Conservation (phyloP, 2,113 vertebrate species). For the Protomyctophum bolini region DNA sequence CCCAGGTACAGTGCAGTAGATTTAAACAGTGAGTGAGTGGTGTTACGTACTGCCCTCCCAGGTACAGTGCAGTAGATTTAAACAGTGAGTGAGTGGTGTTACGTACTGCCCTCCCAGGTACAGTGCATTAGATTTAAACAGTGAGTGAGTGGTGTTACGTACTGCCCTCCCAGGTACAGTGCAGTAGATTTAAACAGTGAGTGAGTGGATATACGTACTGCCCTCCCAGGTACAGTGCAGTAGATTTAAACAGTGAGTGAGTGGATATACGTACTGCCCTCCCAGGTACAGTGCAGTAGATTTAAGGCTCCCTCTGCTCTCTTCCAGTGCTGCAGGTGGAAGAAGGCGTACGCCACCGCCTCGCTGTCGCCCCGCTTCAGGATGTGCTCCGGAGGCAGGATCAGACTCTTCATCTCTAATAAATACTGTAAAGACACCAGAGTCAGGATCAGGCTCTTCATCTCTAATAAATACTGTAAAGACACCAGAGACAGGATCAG, state of each 20-base stretch:
- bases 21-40: no score
- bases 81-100: no score
- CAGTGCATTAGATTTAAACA: conserved; percentile 93
- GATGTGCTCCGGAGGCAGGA: conserved; percentile 98
- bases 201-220: conserved; percentile 75
- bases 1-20: no score
- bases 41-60: no score
- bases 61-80: no score
- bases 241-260: conserved; percentile 80
- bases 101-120: conserved; percentile 97
- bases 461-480: no score
- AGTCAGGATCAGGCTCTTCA: neutral
- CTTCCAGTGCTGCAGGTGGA: conserved; percentile 99
- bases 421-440: conserved; percentile 85
- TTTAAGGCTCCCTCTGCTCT: conserved; percentile 96
- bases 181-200: conserved; percentile 86
- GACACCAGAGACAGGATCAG: no score
- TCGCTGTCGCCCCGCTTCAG: conserved; percentile 98
- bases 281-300: conserved; percentile 97
- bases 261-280: conserved; percentile 85
- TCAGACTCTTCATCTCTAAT: conserved; percentile 98
- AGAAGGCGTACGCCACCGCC: conserved; percentile 97
- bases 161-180: conserved; percentile 99
- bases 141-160: conserved; percentile 16
- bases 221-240: conserved; percentile 99